These are phyloP conservation scores for Phenganax subtilis DNA, from an alignment of 92 coral and sea anemone species.

Conservation along the genomic window DNA sequence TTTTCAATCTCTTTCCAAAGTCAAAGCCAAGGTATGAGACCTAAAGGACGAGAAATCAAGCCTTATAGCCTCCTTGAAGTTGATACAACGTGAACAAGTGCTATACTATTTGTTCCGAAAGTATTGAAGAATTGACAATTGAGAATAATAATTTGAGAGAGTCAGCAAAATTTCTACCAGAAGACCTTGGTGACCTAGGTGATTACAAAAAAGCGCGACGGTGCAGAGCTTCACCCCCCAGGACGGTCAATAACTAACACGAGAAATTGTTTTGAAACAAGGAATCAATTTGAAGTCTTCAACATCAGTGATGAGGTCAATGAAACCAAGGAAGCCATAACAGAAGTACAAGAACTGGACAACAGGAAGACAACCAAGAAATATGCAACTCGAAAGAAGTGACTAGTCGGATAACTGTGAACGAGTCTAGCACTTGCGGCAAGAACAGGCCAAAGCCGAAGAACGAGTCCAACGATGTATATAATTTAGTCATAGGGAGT, in stretches of 20 bases:
- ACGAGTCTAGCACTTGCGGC: too few relatives aligned
- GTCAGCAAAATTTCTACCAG: conserved; percentile 19
- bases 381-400: too few relatives aligned
- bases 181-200: neutral
- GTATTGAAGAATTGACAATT: neutral
- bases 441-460: too few relatives aligned
- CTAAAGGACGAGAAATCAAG: conserved; percentile 18
- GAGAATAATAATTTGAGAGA: conserved; percentile 1
- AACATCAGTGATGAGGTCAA: too few relatives aligned
- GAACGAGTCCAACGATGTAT: too few relatives aligned
- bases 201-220: neutral
- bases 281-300: too few relatives aligned
- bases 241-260: neutral
- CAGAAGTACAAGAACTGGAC: too few relatives aligned
- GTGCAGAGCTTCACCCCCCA: neutral
- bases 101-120: neutral
- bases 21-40: neutral
- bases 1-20: conserved; percentile 8
- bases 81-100: conserved; percentile 10
- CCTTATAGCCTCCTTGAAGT: conserved; percentile 8
- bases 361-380: too few relatives aligned
- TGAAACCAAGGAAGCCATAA: too few relatives aligned
- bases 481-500: too few relatives aligned
- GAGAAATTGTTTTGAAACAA: neutral
- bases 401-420: too few relatives aligned